A percentile compares a stretch with the other conserved stretches of the same genome.
Evolutionary conservation across 2,797 vertebrate genomes (phyloP).

Genomic region (Myripristis murdjan): DNA sequence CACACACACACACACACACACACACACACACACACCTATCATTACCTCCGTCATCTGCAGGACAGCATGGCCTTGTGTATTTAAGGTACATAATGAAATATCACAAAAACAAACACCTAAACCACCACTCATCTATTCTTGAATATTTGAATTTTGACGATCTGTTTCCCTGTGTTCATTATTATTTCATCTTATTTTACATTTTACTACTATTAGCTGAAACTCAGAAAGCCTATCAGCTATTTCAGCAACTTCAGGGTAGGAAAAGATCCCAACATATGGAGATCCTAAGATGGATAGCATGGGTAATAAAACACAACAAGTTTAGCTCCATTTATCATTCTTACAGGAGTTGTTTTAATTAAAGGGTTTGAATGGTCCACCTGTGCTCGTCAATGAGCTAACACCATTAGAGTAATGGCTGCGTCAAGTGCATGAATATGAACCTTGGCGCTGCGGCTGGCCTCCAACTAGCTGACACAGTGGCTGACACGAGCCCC

Average conservation of each 20-base stretch:
- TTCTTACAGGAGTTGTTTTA: slow-evolving; percentile 36
- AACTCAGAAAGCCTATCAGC: slow-evolving; percentile 1
- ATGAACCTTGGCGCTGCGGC: slow-evolving; percentile 1
- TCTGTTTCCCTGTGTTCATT: slow-evolving; percentile 3
- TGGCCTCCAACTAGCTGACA: not conserved
- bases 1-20: not conserved
- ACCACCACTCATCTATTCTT: slow-evolving; percentile 9
- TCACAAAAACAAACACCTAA: not conserved
- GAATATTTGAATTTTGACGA: not conserved
- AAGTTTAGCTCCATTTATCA: slow-evolving; percentile 18
- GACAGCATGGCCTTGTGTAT: not conserved
- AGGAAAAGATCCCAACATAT: slow-evolving; percentile 4
- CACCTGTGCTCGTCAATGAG: slow-evolving; percentile 12
- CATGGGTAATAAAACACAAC: slow-evolving; percentile 2
- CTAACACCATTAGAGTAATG: not conserved
- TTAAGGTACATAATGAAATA: not conserved
- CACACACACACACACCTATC: not conserved
- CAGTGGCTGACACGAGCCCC: not conserved
- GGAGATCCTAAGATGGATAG: slow-evolving; percentile 19
- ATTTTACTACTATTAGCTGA: slow-evolving; percentile 23
- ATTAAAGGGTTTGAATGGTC: slow-evolving; percentile 50
- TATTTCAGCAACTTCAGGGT: slow-evolving; percentile 2
- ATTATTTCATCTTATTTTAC: slow-evolving; percentile 16
- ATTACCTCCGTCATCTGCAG: slow-evolving; percentile 10
- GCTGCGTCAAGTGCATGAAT: not conserved